Base-by-base conservation (phyloP, 92 coral and sea anemone genomes). In the Muricea muricata region DNA sequence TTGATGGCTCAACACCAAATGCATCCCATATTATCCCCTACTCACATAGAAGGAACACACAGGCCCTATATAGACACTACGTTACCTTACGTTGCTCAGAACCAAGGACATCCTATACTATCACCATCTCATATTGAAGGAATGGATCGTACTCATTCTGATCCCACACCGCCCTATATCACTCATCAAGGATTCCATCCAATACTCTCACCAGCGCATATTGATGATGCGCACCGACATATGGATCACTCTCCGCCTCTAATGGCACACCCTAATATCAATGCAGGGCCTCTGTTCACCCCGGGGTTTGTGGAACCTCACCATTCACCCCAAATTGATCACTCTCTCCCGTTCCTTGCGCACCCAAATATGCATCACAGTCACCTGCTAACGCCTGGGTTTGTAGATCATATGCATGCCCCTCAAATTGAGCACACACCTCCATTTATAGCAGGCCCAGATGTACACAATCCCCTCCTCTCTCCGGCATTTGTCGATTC, bases 231-330 rank as follows among this genome's bases (percentile, higher is more conserved):
- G 18, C 25, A 34, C 48, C 32, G 83, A 56, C 69, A 78, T 39
- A 15, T 12, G 50, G 83, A 78, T 35, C 70, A 78, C 30, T 32
- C 83, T 13, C 83, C 71, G 9, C 83, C 83, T 15, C 37, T 78
- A 25, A 78, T 78, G 83, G 83, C 70, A n/a, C 83, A 78, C 18
- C 83, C 83, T 7, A 78, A 78, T 57, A 55, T 78, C 71, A 40
- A 78, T 40, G 83, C 83, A 24, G 83, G 83, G 5, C 83, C 83
- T 1, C 35, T 78, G 18, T 58, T 32, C 24, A 56, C 70, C 12
- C 83, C 83, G 30, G 83, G 83, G 10, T 78, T n/a, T 40, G 83
- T 78, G 7, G 83, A 78, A 78, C 83, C 83, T 11, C 83, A 78
- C 14, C 71, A 78, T 35, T 78, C 83, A 33, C 83, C 83, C 3